Evolutionary conservation across 2,113 vertebrate species (phyloP).

Genomic region (Periophthalmus modestus): DNA sequence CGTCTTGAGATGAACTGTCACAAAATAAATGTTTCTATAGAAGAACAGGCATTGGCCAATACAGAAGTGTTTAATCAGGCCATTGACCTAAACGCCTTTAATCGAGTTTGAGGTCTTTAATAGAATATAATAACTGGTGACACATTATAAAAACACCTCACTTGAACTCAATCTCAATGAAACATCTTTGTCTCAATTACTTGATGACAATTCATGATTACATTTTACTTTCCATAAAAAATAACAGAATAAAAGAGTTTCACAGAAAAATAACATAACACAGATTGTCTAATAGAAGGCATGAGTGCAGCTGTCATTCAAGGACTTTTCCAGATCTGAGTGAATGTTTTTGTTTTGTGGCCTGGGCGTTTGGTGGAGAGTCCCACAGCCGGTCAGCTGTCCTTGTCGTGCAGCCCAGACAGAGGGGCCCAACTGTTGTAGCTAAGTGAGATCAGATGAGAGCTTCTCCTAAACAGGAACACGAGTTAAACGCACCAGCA

Average conservation of each 20-base stretch:
- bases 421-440: conserved; percentile 48
- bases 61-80: too few relatives aligned
- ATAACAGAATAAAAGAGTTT: background rate
- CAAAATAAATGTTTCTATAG: too few relatives aligned
- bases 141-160: too few relatives aligned
- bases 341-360: conserved; percentile 47
- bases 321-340: conserved; percentile 14
- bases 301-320: conserved; percentile 20
- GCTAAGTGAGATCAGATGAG: conserved; percentile 62
- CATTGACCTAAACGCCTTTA: too few relatives aligned
- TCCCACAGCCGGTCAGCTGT: conserved; percentile 62
- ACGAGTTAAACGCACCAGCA: background rate
- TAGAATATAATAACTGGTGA: too few relatives aligned
- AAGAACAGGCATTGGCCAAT: too few relatives aligned
- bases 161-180: background rate
- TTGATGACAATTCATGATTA: background rate
- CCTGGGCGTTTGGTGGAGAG: conserved; percentile 10
- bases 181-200: background rate
- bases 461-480: conserved; percentile 7
- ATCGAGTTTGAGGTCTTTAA: too few relatives aligned
- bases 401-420: conserved; percentile 50
- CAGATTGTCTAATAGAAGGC: conserved; percentile 7
- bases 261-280: background rate
- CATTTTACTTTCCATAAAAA: background rate
- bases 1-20: too few relatives aligned